Base-by-base conservation (phyloP, 64 coral and sea anemone genomes). In the Cladopsammia gracilis region DNA sequence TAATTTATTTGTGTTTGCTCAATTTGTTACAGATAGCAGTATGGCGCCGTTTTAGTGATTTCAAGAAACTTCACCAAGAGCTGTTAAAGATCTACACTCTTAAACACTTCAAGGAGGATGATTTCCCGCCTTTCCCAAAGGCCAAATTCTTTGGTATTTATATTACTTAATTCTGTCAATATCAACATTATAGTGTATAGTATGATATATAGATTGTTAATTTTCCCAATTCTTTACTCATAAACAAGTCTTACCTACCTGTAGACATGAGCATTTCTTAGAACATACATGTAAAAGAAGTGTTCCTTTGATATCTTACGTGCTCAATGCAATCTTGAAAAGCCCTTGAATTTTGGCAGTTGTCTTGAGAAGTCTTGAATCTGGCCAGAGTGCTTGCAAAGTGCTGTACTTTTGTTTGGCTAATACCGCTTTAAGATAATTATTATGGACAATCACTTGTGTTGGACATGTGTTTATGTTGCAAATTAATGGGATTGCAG, bases 41-140 rank as follows among this genome's bases (percentile, higher is more conserved):
- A 16, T 99, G 94, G 90, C 86, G 92, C 84, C 87, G 98, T 51
- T 99, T 93, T 71, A 96, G 91, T 87, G 98, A 99, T 23, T 91
- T 99, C 62, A 93, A 93, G 76, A 96, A 85, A 54, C 83, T 99
- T 3, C 94, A 96, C 69, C 93, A 94, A 43, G 95, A 96, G 58
- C 88, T 99, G 56, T 25, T 83, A 48, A 91, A 89, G 62, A 91
- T 99, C 48, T 93, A 96, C 42, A 82, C 67, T 3, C 49, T 75
- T 45, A 91, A 96, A 93, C 73, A 77, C 5, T 15, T 62, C 24
- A 85, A 89, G 25, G 56, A 93, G 60, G 78, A 77, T 4, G 64
- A 92, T 45, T 96, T 99, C 22, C 98, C 98, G 5, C 68, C 47
- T 64, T 91, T 99, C 43, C 91, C 98, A 44, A 99, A 96, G 82